Evolutionary conservation across 2,888 invertebrate species (phyloP).

Genomic region (Gastracanthus pulcherrimus): DNA sequence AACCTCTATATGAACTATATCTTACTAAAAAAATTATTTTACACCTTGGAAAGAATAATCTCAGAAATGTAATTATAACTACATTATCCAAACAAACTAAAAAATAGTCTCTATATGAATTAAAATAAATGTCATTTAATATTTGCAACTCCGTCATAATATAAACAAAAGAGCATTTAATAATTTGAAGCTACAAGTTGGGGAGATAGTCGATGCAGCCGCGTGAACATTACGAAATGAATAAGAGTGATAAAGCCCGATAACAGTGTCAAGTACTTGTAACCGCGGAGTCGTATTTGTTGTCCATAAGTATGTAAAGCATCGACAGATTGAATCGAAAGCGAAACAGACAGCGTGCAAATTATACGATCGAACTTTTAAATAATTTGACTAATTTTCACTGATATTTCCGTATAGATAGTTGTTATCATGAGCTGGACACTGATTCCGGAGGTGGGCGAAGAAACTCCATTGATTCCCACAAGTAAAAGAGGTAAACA

Average conservation of each 20-base stretch:
- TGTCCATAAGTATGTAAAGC: background rate
- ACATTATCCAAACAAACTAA: too few relatives aligned
- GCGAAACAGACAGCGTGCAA: too few relatives aligned
- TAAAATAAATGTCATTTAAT: too few relatives aligned
- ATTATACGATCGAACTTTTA: too few relatives aligned
- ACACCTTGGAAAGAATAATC: too few relatives aligned
- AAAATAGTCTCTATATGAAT: too few relatives aligned
- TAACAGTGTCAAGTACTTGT: background rate
- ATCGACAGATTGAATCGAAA: background rate
- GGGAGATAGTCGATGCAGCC: background rate
- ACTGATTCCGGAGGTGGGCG: background rate
- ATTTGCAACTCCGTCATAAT: too few relatives aligned
- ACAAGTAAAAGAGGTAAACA: background rate
- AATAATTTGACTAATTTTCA: too few relatives aligned
- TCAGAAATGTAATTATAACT: too few relatives aligned
- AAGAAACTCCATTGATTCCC: background rate
- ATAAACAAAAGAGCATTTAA: background rate
- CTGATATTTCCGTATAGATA: background rate
- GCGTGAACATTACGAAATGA: background rate
- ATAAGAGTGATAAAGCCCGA: background rate
- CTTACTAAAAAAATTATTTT: too few relatives aligned
- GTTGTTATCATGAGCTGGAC: background rate
- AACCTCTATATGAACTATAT: too few relatives aligned
- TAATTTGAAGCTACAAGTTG: background rate
- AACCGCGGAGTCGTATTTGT: background rate